Evolutionary conservation across 2,888 invertebrate species (phyloP), one percentile per base, ranked within the genome.

Genomic region (Sycophila texana): DNA sequence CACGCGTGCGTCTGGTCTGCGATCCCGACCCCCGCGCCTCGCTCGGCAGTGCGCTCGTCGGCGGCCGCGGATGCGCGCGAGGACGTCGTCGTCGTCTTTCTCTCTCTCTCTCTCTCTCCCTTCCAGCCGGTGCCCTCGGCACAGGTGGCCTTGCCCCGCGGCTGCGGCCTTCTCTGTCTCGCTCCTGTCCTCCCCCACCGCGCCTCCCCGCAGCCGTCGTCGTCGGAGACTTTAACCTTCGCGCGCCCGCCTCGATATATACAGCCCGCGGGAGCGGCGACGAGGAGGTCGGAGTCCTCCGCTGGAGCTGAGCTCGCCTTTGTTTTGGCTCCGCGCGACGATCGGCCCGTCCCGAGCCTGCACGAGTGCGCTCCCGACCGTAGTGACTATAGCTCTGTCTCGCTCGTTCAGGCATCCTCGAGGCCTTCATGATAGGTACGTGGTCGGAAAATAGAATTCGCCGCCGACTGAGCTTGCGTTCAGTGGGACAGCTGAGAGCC

Each of bases 401-500:
- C 47, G 39, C 39, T 39, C 10, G 39, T 10, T 39, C 39, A 7
- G 39, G 39, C 61, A 77, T 77, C 77, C 72, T 77, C 72, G 72
- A 77, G 66, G 58, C 51, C 30, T 63, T 77, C 61, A 66, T 77
- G 72, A 72, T 72, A 66, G 39, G 39, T 39, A 39, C 39, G 39
- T 39, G 39, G 57, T 61, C 68, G 57, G 74, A 74, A 68, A 74
- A 74, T 78, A 68, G 60, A 78, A 39, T 63, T 70, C 63, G n/a
- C 57, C 66, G 61, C 55, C 30, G 7, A 39, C 39, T 39, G 39
- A 39, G 39, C 39, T 7, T 10, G 39, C 39, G 39, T 39, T 39
- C 39, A 39, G 39, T 39, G 39, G 39, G 39, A 39, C 39, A 39
- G 26, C 26, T 26, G 26, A 26, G 10, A 39, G 39, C 39, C 7